Percentiles rank a stretch among this genome's conserved stretches.
Conservation (phyloP, 2,888 invertebrate species). For the Liopterus haemorrhoidalis region DNA sequence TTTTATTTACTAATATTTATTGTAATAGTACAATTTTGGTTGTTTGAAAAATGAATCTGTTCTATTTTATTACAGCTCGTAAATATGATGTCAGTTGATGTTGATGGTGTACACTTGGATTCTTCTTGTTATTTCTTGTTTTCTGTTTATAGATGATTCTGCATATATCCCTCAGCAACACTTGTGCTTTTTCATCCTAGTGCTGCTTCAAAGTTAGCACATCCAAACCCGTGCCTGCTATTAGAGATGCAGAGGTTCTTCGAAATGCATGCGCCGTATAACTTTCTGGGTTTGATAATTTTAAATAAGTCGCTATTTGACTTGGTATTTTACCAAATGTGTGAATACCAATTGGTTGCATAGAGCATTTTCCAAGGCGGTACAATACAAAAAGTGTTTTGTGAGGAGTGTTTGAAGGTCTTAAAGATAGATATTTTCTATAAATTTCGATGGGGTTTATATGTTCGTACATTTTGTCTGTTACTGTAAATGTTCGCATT, state of each 20-base stretch:
- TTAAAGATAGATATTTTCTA: not conserved
- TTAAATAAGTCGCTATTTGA: not conserved
- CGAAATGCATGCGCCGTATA: not conserved
- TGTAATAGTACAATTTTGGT: not conserved
- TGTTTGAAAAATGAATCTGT: constrained; percentile 2
- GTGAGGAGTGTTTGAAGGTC: constrained; percentile 1
- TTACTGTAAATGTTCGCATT: not conserved
- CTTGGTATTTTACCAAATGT: constrained; percentile 1
- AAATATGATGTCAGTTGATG: not conserved
- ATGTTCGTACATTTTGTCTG: constrained; percentile 1
- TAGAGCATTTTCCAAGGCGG: not conserved
- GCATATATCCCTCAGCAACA: not conserved
- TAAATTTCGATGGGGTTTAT: constrained; percentile 1
- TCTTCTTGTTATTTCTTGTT: not conserved
- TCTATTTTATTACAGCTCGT: not conserved
- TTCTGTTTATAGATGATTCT: not conserved
- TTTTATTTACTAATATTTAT: not conserved
- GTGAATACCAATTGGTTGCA: not conserved
- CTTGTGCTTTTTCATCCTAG: not conserved
- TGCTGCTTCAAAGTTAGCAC: not conserved
- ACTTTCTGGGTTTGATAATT: not conserved
- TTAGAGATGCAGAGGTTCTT: constrained; percentile 2
- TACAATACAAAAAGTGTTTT: constrained; percentile 2
- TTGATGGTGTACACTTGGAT: not conserved
- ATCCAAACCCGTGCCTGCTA: constrained; percentile 1